Conservation (phyloP, 1,140 invertebrate genomes). For the Calycopis cecrops region DNA sequence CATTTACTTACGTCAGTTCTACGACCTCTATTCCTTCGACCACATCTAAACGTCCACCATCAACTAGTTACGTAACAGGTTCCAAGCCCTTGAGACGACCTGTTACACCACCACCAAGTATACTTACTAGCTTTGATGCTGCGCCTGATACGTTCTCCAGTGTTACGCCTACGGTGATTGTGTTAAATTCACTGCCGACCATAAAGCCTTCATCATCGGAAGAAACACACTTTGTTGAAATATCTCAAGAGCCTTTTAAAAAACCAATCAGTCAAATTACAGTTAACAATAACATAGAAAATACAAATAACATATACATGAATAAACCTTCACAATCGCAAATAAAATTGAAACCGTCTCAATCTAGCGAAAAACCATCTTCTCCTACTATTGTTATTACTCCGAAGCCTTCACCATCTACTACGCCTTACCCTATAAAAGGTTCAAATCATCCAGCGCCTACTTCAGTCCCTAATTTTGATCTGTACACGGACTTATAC, state of each 20-base stretch:
- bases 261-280: constrained; percentile 74
- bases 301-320: constrained; percentile 73
- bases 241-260: constrained; percentile 66
- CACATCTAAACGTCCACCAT: constrained; percentile 60
- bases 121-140: constrained; percentile 44
- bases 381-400: constrained; percentile 40
- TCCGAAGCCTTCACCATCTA: constrained; percentile 76
- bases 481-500: constrained; percentile 42
- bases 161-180: constrained; percentile 84
- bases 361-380: constrained; percentile 48
- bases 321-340: constrained; percentile 54
- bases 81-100: constrained; percentile 69
- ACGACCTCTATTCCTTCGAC: constrained; percentile 46
- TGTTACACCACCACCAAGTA: constrained; percentile 37
- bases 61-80: constrained; percentile 78
- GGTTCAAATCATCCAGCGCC: constrained; percentile 36
- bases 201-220: constrained; percentile 53
- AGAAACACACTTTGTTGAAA: constrained; percentile 65
- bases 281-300: constrained; percentile 76
- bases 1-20: constrained; percentile 64
- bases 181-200: constrained; percentile 74
- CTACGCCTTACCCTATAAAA: constrained; percentile 53
- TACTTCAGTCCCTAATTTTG: constrained; percentile 34
- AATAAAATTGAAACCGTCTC: constrained; percentile 62
- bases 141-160: constrained; percentile 66